Conservation (phyloP, 2,113 vertebrate genomes). For the human (Homo sapiens) region DNA sequence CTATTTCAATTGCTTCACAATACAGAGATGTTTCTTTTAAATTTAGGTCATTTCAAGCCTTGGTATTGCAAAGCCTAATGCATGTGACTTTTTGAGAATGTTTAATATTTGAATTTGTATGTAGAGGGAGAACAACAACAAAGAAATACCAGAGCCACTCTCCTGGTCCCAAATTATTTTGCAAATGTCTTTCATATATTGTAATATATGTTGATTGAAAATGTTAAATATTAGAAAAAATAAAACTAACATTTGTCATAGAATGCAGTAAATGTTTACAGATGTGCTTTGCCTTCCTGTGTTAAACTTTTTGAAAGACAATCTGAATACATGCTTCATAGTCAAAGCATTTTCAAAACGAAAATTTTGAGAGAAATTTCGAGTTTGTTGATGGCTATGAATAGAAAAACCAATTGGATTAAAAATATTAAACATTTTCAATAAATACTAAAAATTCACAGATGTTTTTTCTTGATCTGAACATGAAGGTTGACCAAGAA, state of each 20-base stretch:
- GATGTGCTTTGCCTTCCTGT: background rate
- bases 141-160: background rate
- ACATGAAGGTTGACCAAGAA: background rate
- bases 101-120: background rate
- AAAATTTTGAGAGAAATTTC: slow-evolving; percentile 7
- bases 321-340: background rate
- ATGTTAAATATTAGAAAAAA: background rate
- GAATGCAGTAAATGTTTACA: background rate
- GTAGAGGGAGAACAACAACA: background rate
- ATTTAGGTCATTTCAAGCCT: background rate
- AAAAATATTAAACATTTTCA: background rate
- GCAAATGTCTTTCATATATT: background rate
- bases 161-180: background rate
- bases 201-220: background rate
- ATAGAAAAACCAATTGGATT: background rate
- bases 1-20: background rate
- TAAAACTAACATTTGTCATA: background rate
- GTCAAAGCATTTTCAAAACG: background rate
- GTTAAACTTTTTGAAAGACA: background rate
- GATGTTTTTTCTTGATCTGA: background rate
- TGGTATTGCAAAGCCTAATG: background rate
- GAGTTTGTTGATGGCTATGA: background rate
- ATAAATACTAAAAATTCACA: background rate
- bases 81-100: background rate
- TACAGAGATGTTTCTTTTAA: background rate